Percentiles rank a stretch among this genome's conserved stretches.
phyloP scores from a whole-genome alignment of 2,113 vertebrate species.

The Hiodon alosoides region DNA sequence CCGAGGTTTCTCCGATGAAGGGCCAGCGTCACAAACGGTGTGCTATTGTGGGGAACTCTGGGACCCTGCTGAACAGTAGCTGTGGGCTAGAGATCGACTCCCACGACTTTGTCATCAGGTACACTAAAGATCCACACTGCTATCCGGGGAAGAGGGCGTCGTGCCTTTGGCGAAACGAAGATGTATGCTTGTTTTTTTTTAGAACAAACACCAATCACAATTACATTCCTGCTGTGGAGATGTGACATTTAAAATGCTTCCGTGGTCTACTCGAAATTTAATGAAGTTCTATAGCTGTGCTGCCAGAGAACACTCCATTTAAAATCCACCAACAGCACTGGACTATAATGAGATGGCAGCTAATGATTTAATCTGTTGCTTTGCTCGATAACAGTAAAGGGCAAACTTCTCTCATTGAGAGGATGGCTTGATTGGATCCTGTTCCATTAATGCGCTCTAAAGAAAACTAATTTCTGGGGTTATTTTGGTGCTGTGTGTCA shows the following conservation, averaged over 20 bases:
- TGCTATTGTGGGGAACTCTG: constrained; percentile 92
- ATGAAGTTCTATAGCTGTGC: constrained; percentile 24
- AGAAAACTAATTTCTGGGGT: not conserved
- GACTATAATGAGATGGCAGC: not conserved
- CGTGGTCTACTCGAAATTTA: constrained; percentile 28
- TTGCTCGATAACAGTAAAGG: not conserved
- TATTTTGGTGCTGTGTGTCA: not conserved
- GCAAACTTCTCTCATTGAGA: not conserved
- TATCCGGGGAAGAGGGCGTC: not conserved
- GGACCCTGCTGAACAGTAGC: constrained; percentile 87
- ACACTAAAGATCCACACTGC: not conserved
- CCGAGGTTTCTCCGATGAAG: constrained; percentile 80
- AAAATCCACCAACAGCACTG: constrained; percentile 21
- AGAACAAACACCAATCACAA: constrained; percentile 21
- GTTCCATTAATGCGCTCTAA: not conserved
- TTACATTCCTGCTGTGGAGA: constrained; percentile 36
- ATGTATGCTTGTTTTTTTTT: not conserved
- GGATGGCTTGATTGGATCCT: not conserved
- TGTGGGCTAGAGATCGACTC: constrained; percentile 86
- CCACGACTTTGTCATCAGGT: constrained; percentile 92
- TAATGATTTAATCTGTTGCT: not conserved
- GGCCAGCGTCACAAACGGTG: constrained; percentile 81
- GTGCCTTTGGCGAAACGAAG: not conserved
- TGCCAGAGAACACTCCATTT: constrained; percentile 12
- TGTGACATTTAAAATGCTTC: constrained; percentile 42